These are phyloP conservation scores for Sporophila hypoxantha DNA, from an alignment of 2,113 vertebrate genomes.

Conservation along the genomic window DNA sequence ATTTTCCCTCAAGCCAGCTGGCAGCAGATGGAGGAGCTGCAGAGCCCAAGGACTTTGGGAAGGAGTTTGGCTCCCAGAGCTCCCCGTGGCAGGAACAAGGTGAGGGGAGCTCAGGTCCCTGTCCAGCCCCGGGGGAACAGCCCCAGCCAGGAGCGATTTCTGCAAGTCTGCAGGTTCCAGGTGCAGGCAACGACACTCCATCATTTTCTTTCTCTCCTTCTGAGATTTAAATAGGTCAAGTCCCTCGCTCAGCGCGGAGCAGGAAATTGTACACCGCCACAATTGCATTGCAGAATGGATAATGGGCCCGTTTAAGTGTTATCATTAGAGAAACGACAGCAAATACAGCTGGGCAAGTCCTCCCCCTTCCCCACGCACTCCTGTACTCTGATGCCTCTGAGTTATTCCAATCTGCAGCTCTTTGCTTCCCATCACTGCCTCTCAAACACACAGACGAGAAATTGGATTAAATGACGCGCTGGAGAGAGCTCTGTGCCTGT, in stretches of 20 bases:
- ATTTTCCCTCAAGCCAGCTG: neutral
- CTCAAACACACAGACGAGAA: neutral
- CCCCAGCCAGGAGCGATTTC: neutral
- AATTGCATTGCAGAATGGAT: neutral
- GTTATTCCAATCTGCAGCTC: neutral
- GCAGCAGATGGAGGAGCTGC: neutral
- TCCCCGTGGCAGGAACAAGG: accelerated
- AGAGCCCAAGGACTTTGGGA: accelerated
- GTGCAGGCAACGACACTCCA: neutral
- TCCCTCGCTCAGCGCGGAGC: neutral
- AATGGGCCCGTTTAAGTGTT: neutral
- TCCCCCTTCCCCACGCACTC: neutral
- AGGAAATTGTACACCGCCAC: neutral
- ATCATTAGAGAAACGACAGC: neutral
- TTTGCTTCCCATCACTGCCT: neutral
- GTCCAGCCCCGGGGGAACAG: neutral
- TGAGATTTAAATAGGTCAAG: neutral
- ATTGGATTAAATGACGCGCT: neutral
- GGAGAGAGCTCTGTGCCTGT: accelerated
- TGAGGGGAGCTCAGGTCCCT: accelerated
- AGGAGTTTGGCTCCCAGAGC: neutral
- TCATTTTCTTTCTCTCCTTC: neutral
- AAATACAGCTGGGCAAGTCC: neutral
- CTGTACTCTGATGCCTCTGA: neutral
- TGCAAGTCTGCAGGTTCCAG: neutral